Percentiles rank a stretch among this genome's conserved stretches.
Conservation (phyloP, 1,140 invertebrate species). For the Saccostrea echinata region DNA sequence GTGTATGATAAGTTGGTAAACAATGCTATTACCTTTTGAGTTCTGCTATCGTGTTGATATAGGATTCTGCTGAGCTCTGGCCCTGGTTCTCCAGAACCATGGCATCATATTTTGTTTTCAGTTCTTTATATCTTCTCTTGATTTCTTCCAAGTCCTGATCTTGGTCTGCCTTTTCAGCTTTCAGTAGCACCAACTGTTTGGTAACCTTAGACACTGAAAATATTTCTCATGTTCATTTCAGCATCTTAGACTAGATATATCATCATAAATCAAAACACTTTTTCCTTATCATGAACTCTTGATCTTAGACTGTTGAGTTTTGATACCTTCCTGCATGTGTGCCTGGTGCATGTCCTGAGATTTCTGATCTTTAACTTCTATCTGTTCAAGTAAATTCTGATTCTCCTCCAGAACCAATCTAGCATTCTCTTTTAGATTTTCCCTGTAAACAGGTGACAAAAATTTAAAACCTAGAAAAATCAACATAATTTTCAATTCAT, state of each 20-base stretch:
- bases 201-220: slow-evolving; percentile 69
- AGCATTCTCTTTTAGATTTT: slow-evolving; percentile 77
- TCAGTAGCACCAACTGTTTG: slow-evolving; percentile 65
- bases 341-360: slow-evolving; percentile 72
- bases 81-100: slow-evolving; percentile 63
- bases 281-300: background rate
- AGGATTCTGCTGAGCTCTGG: slow-evolving; percentile 68
- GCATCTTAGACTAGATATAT: too few species aligned
- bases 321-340: slow-evolving; percentile 73
- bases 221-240: background rate
- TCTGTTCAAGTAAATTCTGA: slow-evolving; percentile 77
- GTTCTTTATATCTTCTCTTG: slow-evolving; percentile 59
- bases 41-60: slow-evolving; percentile 71
- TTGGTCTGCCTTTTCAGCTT: slow-evolving; percentile 70
- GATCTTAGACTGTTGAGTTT: background rate
- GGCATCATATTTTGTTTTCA: slow-evolving; percentile 73
- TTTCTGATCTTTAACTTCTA: slow-evolving; percentile 75
- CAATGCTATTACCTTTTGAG: slow-evolving; percentile 66
- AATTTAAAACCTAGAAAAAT: background rate
- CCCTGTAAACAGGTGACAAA: slow-evolving; percentile 61
- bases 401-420: slow-evolving; percentile 78
- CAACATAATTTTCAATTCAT: background rate
- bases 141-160: slow-evolving; percentile 69
- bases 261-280: too few species aligned
- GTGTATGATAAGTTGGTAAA: background rate